Base-by-base conservation (phyloP, 2,797 vertebrate genomes). In the Bufotes viridis region DNA sequence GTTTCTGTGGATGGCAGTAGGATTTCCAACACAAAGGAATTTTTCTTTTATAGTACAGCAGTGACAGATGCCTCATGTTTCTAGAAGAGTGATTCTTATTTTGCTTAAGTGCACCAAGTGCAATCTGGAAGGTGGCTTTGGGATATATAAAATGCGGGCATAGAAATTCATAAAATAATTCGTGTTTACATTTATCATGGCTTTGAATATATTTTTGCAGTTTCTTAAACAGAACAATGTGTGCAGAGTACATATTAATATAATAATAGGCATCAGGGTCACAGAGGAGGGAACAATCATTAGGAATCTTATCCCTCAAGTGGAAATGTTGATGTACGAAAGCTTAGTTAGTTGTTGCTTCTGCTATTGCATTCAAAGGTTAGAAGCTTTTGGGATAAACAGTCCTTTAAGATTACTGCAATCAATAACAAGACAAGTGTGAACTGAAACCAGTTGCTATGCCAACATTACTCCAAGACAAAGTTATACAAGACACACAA, bases 391-490 rank as follows among this genome's bases (percentile, higher is more conserved):
- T 49, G 81, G 86, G 81, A 83, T 83, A 87, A 87, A 87, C 80
- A 87, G 74, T 83, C 61, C 78, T 84, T 87, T 75, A 87, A 83
- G 72, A 87, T 78, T 87, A 82, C 84, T 87, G 60, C 74, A 87
- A 87, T 78, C 81, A 87, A 87, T 87, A 83, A 87, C 87, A 83
- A 87, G 61, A 78, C 63, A 85, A 85, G 82, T 85, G 82, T 81
- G 76, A 85, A 88, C 65, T 85, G 57, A 79, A 88, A 75, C 58
- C 72, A 85, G 87, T 88, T 88, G 87, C 87, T 75, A 88, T 85
- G 82, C 82, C 87, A 88, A 88, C 87, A 81, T 88, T 81, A 85
- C 82, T 80, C 65, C 82, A 74, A 88, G 87, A 88, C 87, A 88
- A 84, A 70, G 65, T 88, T 85, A 80, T 88, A 80, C 78, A 79